Percentiles rank a stretch among this genome's conserved stretches.
Evolutionary conservation across 2,797 vertebrate species (phyloP).

Genomic region (Neoniphon sammara): DNA sequence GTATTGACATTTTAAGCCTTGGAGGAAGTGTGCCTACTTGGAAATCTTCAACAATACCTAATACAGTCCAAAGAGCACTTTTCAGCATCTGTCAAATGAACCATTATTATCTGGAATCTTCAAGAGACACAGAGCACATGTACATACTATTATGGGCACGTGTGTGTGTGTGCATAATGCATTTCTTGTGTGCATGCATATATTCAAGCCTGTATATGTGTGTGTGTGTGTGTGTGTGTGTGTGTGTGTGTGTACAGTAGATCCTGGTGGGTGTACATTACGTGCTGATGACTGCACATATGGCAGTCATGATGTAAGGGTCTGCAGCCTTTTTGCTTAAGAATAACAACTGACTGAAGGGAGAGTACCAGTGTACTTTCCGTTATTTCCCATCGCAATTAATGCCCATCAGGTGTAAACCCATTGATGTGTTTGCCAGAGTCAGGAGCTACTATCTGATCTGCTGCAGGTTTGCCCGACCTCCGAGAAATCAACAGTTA

Average conservation of each 20-base stretch:
- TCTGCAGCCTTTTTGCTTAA: neutral
- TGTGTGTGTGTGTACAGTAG: neutral
- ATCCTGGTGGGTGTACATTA: neutral
- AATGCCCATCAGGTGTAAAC: no score
- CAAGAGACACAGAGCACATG: neutral
- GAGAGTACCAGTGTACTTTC: no score
- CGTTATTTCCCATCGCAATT: no score
- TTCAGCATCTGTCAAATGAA: neutral
- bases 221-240: constrained; percentile 16
- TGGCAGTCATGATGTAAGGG: neutral
- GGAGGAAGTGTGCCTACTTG: neutral
- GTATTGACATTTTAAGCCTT: no score
- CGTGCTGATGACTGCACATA: neutral
- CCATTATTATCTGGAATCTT: neutral
- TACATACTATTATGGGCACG: neutral
- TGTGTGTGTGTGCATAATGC: neutral
- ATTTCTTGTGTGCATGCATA: neutral
- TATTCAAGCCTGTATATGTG: neutral
- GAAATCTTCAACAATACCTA: neutral
- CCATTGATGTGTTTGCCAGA: no score
- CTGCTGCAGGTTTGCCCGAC: no score
- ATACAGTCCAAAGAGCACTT: neutral
- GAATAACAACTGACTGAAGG: neutral
- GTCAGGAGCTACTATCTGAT: no score
- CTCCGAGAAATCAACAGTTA: no score